Percentiles rank a stretch among this genome's conserved stretches.
Conservation (phyloP, 2,113 vertebrate genomes). For the Poeciliopsis retropinna region DNA sequence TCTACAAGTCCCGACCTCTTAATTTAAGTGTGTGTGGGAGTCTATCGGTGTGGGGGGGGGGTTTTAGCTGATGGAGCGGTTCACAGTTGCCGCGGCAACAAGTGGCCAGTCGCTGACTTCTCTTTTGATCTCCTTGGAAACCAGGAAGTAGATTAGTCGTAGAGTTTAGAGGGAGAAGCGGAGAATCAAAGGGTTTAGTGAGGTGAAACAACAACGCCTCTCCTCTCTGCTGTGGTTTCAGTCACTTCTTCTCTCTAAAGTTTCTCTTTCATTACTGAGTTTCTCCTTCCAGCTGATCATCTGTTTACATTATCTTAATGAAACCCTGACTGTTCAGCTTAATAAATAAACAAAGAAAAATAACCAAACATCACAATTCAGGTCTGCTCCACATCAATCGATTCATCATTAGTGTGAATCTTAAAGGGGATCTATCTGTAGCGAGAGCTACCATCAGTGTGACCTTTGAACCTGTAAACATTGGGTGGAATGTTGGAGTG, state of each 20-base stretch:
- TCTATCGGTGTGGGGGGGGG: slow-evolving; percentile 62
- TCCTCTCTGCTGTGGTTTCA: too few relatives aligned
- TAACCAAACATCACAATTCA: too few relatives aligned
- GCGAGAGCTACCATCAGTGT: neutral
- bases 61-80: slow-evolving; percentile 72
- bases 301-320: neutral
- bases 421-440: too few relatives aligned
- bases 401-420: too few relatives aligned
- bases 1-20: slow-evolving; percentile 1
- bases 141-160: slow-evolving; percentile 72
- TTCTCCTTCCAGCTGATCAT: neutral
- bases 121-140: slow-evolving; percentile 67
- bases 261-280: slow-evolving; percentile 42
- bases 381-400: too few relatives aligned
- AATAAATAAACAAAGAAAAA: too few relatives aligned
- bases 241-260: neutral
- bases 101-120: slow-evolving; percentile 70
- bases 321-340: too few relatives aligned
- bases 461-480: slow-evolving; percentile 23
- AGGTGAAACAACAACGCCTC: neutral
- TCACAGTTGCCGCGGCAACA: slow-evolving; percentile 77
- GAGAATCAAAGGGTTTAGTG: slow-evolving; percentile 6
- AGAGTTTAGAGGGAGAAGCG: slow-evolving; percentile 35
- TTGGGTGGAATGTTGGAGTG: slow-evolving; percentile 69
- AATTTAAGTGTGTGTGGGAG: slow-evolving; percentile 68